Conservation (phyloP, 2,888 invertebrate genomes). For the Rhopalosiphum nymphaeae region DNA sequence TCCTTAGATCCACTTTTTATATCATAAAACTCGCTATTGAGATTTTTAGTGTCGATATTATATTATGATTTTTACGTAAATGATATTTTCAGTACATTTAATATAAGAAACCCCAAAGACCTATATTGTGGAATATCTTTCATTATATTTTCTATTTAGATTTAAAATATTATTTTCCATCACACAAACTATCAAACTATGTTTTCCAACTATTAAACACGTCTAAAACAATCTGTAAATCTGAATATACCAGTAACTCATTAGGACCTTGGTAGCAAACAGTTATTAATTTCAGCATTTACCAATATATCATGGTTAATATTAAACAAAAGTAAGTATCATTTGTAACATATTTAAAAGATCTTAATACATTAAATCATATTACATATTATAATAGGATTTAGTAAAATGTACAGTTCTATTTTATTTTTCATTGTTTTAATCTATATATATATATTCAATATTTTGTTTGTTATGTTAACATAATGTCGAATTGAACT, state of each 20-base stretch:
- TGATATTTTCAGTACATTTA: not conserved
- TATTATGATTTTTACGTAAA: too few species aligned
- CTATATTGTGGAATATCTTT: too few species aligned
- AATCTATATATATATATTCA: not conserved
- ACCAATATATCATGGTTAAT: not conserved
- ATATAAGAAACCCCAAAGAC: too few species aligned
- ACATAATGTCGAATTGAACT: not conserved
- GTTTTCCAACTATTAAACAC: slow-evolving; percentile 4
- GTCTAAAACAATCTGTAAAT: not conserved
- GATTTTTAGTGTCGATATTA: too few species aligned
- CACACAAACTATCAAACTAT: not conserved
- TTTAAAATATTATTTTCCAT: not conserved
- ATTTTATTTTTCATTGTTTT: not conserved
- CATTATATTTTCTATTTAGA: too few species aligned
- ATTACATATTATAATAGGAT: not conserved
- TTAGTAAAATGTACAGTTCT: not conserved
- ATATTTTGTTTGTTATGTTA: not conserved
- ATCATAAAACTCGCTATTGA: too few species aligned
- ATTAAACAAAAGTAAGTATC: not conserved
- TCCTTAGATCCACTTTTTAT: too few species aligned
- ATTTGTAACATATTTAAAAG: not conserved
- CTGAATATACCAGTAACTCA: not conserved
- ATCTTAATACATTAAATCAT: not conserved
- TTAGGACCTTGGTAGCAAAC: not conserved
- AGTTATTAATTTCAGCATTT: not conserved